phyloP scores from a whole-genome alignment of 1,140 invertebrate genomes.

The Lucilia cuprina region DNA sequence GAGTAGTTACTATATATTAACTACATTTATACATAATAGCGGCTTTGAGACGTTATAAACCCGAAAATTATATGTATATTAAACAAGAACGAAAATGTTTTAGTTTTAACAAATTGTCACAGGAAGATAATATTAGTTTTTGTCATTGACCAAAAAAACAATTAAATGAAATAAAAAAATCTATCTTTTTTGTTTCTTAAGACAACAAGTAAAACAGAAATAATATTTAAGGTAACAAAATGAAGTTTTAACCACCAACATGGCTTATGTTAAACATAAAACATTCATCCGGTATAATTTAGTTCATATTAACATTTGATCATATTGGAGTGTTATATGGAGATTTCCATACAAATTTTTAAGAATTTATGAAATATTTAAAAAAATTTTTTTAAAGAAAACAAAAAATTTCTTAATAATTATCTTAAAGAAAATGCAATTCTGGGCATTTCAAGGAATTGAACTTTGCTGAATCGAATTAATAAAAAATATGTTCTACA shows the following conservation, averaged over 20 bases:
- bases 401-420: no score
- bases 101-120: slow-evolving; percentile 50
- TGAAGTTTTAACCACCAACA: slow-evolving; percentile 26
- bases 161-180: background rate
- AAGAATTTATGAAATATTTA: background rate
- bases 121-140: slow-evolving; percentile 63
- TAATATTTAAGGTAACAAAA: slow-evolving; percentile 2
- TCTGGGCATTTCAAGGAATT: no score
- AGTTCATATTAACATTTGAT: background rate
- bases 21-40: background rate
- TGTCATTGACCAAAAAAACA: slow-evolving; percentile 60
- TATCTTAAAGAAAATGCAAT: no score
- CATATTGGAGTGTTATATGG: background rate
- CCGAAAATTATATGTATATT: background rate
- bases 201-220: slow-evolving; percentile 23
- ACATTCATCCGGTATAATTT: slow-evolving; percentile 35
- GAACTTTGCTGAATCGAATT: no score
- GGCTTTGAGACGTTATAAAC: background rate
- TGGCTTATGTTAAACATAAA: slow-evolving; percentile 24
- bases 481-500: background rate
- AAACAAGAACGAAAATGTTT: slow-evolving; percentile 27
- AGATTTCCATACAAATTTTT: background rate
- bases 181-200: background rate
- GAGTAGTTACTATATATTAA: background rate
- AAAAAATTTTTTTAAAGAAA: no score